Evolutionary conservation across 2,888 invertebrate species (phyloP).

Genomic region (Bibio marci): DNA sequence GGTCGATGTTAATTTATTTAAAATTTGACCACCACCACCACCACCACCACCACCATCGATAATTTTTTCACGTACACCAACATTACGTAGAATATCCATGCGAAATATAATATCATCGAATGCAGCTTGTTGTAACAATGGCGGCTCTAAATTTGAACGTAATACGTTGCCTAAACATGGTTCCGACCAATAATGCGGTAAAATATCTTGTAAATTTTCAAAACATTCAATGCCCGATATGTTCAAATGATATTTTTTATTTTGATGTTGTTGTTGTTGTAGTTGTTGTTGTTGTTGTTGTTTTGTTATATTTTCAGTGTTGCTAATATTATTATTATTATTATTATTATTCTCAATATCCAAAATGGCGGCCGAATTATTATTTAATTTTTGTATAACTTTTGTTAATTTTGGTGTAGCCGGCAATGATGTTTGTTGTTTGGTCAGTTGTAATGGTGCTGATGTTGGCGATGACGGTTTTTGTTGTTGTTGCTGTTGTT

Average conservation of each 20-base stretch:
- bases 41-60: constrained; percentile 13
- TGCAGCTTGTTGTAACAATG: constrained; percentile 69
- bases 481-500: neutral
- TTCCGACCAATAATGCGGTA: constrained; percentile 60
- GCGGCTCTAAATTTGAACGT: constrained; percentile 53
- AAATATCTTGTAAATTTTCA: constrained; percentile 44
- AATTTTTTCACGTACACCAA: constrained; percentile 39
- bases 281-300: neutral
- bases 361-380: no score
- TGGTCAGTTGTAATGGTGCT: neutral
- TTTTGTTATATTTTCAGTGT: no score
- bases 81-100: constrained; percentile 69
- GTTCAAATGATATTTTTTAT: constrained; percentile 38
- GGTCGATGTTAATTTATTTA: constrained; percentile 11
- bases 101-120: constrained; percentile 65
- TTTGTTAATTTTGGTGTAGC: no score
- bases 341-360: no score
- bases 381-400: no score
- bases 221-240: constrained; percentile 68
- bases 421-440: constrained; percentile 30
- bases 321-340: no score
- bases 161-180: constrained; percentile 43
- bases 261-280: neutral
- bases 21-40: constrained; percentile 14
- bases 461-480: neutral